Conservation (phyloP, 1,140 invertebrate species). For the Drosophila lacertosa region DNA sequence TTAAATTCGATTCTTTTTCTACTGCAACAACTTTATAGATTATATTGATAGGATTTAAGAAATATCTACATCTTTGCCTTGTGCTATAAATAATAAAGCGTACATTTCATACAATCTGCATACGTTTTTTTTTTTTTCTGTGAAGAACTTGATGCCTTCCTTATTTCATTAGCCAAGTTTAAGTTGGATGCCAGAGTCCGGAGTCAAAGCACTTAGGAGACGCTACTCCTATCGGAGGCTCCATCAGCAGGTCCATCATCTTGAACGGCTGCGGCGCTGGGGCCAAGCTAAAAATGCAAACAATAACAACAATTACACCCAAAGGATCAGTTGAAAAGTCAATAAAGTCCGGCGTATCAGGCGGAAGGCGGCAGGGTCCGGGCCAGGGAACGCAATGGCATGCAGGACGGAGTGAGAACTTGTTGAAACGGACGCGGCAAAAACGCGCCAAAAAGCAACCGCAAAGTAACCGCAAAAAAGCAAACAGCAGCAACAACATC, state of each 20-base stretch:
- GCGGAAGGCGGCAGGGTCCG: slow-evolving; percentile 24
- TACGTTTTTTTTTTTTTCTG: no score
- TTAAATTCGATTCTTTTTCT: no score
- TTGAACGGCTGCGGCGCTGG: background rate
- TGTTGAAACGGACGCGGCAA: slow-evolving; percentile 36
- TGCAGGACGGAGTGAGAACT: slow-evolving; percentile 19
- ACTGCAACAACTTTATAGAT: no score
- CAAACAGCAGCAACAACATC: slow-evolving; percentile 54
- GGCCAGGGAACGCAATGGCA: slow-evolving; percentile 11
- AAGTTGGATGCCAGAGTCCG: no score
- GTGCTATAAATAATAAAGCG: no score
- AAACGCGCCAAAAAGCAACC: slow-evolving; percentile 60
- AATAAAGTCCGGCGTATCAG: slow-evolving; percentile 52
- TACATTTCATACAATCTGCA: no score
- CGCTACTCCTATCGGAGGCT: no score
- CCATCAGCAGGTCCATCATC: slow-evolving; percentile 12
- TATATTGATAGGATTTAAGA: no score
- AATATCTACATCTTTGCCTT: no score
- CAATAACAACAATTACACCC: slow-evolving; percentile 79
- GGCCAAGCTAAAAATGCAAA: slow-evolving; percentile 60
- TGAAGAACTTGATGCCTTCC: no score
- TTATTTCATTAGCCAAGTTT: no score
- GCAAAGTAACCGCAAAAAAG: slow-evolving; percentile 81
- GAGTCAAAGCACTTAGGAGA: no score
- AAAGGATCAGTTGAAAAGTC: slow-evolving; percentile 82